Conservation (phyloP, 2,113 vertebrate genomes). For the Tapirus terrestris region DNA sequence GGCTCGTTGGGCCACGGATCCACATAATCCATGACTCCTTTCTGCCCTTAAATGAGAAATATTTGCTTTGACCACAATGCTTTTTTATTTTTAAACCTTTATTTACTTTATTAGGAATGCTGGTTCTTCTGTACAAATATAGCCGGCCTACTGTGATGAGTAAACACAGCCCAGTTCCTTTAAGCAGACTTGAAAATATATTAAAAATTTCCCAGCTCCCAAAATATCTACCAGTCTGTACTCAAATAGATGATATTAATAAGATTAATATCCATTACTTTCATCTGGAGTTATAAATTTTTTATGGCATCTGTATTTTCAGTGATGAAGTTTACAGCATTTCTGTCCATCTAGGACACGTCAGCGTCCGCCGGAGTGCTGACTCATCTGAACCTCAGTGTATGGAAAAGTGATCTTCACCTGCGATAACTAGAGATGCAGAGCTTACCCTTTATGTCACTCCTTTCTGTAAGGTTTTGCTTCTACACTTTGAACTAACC, state of each 20-base stretch:
- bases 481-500: conserved; percentile 41
- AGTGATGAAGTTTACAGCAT: background rate
- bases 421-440: conserved; percentile 44
- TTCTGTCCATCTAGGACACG: background rate
- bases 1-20: background rate
- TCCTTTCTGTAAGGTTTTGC: conserved; percentile 23
- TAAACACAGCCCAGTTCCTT: background rate
- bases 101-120: background rate
- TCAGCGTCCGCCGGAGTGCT: background rate
- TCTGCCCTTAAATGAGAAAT: background rate
- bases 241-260: background rate
- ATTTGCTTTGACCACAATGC: background rate
- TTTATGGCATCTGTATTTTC: conserved; percentile 44
- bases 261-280: background rate
- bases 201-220: background rate
- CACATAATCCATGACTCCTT: background rate
- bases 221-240: background rate
- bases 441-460: background rate
- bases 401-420: conserved; percentile 55
- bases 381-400: background rate
- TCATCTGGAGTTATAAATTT: background rate
- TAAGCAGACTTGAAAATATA: background rate
- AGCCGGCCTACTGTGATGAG: background rate
- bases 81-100: background rate
- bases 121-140: background rate